Conservation (phyloP, 2,113 vertebrate species). For the Telmatochromis bifrenatus region DNA sequence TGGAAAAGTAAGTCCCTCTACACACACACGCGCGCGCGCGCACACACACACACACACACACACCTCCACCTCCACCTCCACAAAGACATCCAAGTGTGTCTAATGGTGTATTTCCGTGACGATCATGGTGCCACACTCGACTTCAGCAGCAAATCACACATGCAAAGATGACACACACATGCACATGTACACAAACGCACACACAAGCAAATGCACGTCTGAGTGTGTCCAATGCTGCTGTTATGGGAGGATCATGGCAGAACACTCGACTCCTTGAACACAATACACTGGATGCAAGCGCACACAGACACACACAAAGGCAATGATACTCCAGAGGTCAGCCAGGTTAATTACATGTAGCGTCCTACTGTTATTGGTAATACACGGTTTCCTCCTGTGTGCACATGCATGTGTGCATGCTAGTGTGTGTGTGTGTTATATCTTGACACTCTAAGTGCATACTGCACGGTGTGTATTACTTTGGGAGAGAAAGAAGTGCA, state of each 20-base stretch:
- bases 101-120: background rate
- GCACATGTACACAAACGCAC: background rate
- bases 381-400: background rate
- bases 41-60: background rate
- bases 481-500: background rate
- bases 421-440: background rate
- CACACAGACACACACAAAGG: background rate
- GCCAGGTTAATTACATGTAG: slow-evolving; percentile 86
- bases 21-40: background rate
- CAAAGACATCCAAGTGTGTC: background rate
- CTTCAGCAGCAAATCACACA: background rate
- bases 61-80: background rate
- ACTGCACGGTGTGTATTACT: background rate
- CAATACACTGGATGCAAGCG: background rate
- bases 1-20: background rate
- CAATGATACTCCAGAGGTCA: slow-evolving; percentile 11
- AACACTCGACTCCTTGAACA: background rate
- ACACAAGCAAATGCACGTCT: background rate
- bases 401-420: background rate
- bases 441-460: background rate
- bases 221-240: slow-evolving; percentile 15
- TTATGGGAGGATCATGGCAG: slow-evolving; percentile 18
- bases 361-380: slow-evolving; percentile 67
- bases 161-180: background rate
- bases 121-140: background rate